Evolutionary conservation across 2,888 invertebrate species (phyloP).

Genomic region (Stenoptilia bipunctidactyla): DNA sequence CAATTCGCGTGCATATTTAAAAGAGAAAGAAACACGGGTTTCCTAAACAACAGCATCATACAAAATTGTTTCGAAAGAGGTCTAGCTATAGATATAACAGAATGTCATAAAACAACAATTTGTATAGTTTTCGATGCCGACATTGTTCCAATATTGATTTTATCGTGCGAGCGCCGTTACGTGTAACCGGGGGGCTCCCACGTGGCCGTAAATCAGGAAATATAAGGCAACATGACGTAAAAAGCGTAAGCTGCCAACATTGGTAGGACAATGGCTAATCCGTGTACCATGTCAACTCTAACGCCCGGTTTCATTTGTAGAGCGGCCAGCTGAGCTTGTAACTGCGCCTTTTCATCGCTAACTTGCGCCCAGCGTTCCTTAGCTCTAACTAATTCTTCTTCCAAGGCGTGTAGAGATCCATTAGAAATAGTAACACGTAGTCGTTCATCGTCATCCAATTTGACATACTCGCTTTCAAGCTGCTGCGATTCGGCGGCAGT

Average conservation of each 20-base stretch:
- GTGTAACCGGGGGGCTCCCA: constrained; percentile 66
- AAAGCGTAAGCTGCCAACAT: constrained; percentile 70
- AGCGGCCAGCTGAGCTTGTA: constrained; percentile 71
- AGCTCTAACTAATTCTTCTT: constrained; percentile 80
- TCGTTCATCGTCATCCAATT: constrained; percentile 36
- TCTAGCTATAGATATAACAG: too few species aligned
- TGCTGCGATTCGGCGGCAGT: constrained; percentile 15
- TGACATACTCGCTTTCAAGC: constrained; percentile 25
- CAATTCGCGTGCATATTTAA: too few species aligned
- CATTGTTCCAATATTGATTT: too few species aligned
- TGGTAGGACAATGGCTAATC: constrained; percentile 71
- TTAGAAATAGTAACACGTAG: constrained; percentile 46
- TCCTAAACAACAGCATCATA: too few species aligned
- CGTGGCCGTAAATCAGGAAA: constrained; percentile 75
- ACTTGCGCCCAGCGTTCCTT: constrained; percentile 80
- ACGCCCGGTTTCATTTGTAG: constrained; percentile 71
- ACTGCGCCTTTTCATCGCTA: constrained; percentile 72
- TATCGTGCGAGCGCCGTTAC: constrained; percentile 20
- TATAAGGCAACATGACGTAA: constrained; percentile 70
- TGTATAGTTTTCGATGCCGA: too few species aligned
- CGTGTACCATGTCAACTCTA: constrained; percentile 67
- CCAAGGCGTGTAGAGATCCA: constrained; percentile 74
- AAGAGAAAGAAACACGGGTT: too few species aligned
- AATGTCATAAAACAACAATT: too few species aligned
- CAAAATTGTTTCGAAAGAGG: too few species aligned